Conservation (phyloP, 2,113 vertebrate species). For the Salvator merianae region DNA sequence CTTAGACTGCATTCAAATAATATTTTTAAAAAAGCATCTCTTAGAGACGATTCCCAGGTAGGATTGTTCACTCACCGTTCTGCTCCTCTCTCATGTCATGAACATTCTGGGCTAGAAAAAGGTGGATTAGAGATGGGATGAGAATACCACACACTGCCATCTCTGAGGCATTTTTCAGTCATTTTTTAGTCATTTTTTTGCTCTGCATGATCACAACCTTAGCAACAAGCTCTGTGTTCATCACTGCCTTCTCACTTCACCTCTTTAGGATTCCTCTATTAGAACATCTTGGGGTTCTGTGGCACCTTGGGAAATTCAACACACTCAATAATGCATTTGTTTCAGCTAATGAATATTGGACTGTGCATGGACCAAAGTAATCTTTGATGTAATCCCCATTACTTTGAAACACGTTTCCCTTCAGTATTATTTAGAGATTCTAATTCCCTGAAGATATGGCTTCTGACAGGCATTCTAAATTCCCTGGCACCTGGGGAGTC, state of each 20-base stretch:
- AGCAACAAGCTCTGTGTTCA: background rate
- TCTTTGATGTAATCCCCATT: background rate
- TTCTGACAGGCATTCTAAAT: slow-evolving; percentile 39
- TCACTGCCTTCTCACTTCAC: background rate
- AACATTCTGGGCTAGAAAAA: too few relatives aligned
- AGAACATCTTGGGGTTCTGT: background rate
- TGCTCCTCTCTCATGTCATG: too few relatives aligned
- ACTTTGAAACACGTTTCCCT: slow-evolving; percentile 34
- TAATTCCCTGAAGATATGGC: slow-evolving; percentile 41
- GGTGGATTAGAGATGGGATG: too few relatives aligned
- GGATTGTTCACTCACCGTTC: too few relatives aligned
- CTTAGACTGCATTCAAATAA: background rate
- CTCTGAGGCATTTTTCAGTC: too few relatives aligned
- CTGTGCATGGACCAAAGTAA: slow-evolving; percentile 1
- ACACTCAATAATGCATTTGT: background rate
- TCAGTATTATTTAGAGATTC: slow-evolving; percentile 23
- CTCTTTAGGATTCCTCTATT: background rate
- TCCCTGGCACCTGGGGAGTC: slow-evolving; percentile 23
- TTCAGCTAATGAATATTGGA: slow-evolving; percentile 1
- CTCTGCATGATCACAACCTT: too few relatives aligned
- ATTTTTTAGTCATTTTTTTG: too few relatives aligned
- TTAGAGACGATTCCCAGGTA: too few relatives aligned
- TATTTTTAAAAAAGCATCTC: too few relatives aligned
- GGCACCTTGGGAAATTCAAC: background rate
- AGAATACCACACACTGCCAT: too few relatives aligned